Base-by-base conservation (phyloP, 1,140 invertebrate species). In the Heliconius hermathena region DNA sequence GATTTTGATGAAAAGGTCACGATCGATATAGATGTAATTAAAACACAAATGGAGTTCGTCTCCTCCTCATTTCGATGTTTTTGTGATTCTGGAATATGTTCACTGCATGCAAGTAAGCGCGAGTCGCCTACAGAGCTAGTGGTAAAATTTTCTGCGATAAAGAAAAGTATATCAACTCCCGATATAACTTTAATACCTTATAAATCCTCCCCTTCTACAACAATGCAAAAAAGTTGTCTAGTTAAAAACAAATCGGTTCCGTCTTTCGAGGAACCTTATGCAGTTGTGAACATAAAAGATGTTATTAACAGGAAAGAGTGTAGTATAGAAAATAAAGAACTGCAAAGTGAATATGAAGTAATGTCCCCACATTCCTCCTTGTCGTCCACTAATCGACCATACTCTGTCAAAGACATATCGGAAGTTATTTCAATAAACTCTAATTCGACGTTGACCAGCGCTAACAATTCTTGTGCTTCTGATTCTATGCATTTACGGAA, bases 161-260 rank as follows among this genome's bases (percentile, higher is more conserved):
- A 93, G 72, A 93, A 87, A 86, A 94, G 93, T 87, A 93, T 94
- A 78, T 94, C 93, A 6, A 93, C 91, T 11, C 93, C 93, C 54
- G 87, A 94, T 81, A 92, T 94, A 36, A 93, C 92, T 36, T 85
- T 94, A 82, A 81, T 89, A 8, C 33, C 74, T 46, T 16, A 46
- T 46, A 16, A 46, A 16, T 46, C 13, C 82, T 86, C 88, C 82
- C 86, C 88, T 90, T 87, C 82, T 89, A 90, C 88, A 81, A 88
- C 88, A 83, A 74, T 84, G 73, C 78, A 77, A 54, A 89, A 88
- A 74, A 76, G 33, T 77, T 78, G 80, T 76, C 87, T 93, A 76
- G 77, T 79, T 52, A 93, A 92, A 91, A 93, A 89, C 82, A 89
- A 88, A 79, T 93, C 93, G 1, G 88, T 91, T 70, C 88, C 90